Conservation (phyloP, 2,113 vertebrate genomes). For the Syngnathus floridae region DNA sequence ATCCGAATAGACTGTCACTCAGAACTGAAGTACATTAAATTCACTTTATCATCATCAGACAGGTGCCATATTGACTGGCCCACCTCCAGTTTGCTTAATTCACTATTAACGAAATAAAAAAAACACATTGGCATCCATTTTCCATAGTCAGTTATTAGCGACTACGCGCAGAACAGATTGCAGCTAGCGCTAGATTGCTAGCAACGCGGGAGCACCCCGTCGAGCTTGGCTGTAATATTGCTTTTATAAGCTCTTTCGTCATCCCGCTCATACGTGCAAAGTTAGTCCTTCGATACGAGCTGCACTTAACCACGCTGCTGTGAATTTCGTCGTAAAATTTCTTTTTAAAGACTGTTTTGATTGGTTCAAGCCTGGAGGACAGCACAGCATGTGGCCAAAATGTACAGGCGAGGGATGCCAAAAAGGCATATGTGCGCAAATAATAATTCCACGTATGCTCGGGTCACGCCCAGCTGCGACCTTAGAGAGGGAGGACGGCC, state of each 20-base stretch:
- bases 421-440: conserved; percentile 1
- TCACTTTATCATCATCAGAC: too few species aligned
- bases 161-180: not conserved
- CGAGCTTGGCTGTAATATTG: not conserved
- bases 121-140: not conserved
- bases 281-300: not conserved
- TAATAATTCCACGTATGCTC: conserved; percentile 11
- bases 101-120: not conserved
- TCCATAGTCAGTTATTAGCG: not conserved
- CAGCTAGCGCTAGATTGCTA: too few species aligned
- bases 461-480: conserved; percentile 8
- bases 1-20: not conserved
- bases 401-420: not conserved
- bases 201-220: not conserved
- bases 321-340: not conserved
- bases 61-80: not conserved
- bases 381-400: not conserved
- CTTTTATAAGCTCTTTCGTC: not conserved
- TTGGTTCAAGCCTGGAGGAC: not conserved
- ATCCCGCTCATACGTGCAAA: not conserved
- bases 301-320: not conserved
- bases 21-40: not conserved
- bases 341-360: not conserved
- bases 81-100: not conserved
- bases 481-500: not conserved